phyloP scores from a whole-genome alignment of 2,797 vertebrate genomes.

The Sebastes iracundus region DNA sequence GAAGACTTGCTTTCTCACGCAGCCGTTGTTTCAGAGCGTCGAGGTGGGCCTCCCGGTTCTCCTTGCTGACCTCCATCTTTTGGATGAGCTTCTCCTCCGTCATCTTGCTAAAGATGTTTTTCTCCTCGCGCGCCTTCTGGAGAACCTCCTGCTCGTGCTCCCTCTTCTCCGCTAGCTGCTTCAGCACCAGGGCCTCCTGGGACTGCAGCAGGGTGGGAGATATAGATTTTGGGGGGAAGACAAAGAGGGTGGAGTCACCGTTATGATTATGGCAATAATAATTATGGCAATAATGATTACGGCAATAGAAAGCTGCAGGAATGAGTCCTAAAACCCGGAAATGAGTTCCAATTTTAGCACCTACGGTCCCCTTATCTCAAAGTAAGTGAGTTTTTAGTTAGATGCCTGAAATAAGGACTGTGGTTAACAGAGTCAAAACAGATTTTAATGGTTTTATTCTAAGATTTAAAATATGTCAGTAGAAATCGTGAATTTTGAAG shows the following conservation, averaged over 20 bases:
- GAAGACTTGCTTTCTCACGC: conserved; percentile 83
- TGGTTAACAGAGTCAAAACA: no score
- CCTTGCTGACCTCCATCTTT: conserved; percentile 91
- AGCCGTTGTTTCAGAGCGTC: conserved; percentile 89
- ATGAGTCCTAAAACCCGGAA: no score
- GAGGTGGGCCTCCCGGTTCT: conserved; percentile 90
- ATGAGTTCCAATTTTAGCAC: no score
- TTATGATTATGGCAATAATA: neutral
- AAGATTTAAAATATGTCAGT: no score
- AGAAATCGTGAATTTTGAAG: no score
- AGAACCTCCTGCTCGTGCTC: conserved; percentile 89
- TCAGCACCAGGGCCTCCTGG: conserved; percentile 89
- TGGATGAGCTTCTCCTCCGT: conserved; percentile 91
- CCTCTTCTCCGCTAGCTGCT: conserved; percentile 89
- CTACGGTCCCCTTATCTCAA: no score
- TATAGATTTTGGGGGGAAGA: neutral
- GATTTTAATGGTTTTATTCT: no score
- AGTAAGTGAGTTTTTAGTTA: no score
- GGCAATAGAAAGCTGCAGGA: neutral
- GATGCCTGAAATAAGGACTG: no score
- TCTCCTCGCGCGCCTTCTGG: conserved; percentile 89
- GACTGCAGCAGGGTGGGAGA: conserved; percentile 66
- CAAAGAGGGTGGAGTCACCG: neutral
- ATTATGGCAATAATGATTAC: neutral
- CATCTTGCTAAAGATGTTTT: conserved; percentile 90